Evolutionary conservation across 2,797 vertebrate genomes (phyloP), one percentile per base, ranked within the genome.

Genomic region (Artibeus jamaicensis): DNA sequence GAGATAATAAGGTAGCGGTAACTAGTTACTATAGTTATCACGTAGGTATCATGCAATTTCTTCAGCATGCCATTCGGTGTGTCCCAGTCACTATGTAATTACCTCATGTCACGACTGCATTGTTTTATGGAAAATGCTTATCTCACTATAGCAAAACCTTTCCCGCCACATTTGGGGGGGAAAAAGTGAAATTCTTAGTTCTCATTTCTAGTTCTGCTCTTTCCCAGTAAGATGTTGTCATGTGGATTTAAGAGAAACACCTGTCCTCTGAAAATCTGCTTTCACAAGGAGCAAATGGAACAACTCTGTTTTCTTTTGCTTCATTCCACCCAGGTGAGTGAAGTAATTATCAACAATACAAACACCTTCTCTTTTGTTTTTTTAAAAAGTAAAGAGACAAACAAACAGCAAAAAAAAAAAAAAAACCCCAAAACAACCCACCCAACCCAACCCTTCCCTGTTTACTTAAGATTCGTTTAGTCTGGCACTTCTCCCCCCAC

Each of bases 391-490:
- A 83, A 70, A 74, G 26, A 90, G 85, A 26, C 32, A 86, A 95
- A 79, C 65, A 93, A 92, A 93, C 73, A 94, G 89, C 74, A 9
- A 55, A 15, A 87, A 92, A 81, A 89, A 55, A 4, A 46, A 29
- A 12, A 67, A 18, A 42, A 42, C 39, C 39, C 39, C 65, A 32
- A 37, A 32, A 65, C 44, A 71, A 79, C 84, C 73, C 50, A 84
- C 34, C 73, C n/a, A 76, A 37, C 34, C 53, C 78, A 92, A 62
- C 62, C 16, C 78, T 92, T 95, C 91, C 95, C 89, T 93, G 93
- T 97, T 97, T 96, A 95, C 93, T 97, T 96, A 97, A 93, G 93
- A 97, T 97, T 97, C 96, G 86, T 97, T 97, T 97, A 85, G 95
- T 97, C 97, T 97, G 94, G 96, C 95, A 96, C 96, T 91, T 95